Base-by-base conservation (phyloP, 2,113 vertebrate genomes). In the Centropus unirufus region DNA sequence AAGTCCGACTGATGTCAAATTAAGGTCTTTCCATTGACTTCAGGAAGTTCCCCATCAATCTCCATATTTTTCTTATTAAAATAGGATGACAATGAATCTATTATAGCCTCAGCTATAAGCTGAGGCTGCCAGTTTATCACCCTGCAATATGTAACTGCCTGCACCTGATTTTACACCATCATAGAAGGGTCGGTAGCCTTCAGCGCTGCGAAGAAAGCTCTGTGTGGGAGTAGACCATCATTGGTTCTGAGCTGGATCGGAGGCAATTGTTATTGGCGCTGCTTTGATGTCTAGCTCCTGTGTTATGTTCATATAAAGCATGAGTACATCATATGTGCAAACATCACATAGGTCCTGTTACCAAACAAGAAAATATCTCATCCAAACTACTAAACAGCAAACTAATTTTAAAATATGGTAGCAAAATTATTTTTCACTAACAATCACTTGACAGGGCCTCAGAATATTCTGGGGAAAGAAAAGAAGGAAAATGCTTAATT, bases 221-320 rank as follows among this genome's bases (percentile, higher is more conserved):
- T 8, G 2, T 0, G 1, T 1, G n/a, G 29, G 7, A 78, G 36
- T 7, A 30, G 14, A 55, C 15, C 1, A 16, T 19, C 67, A 8
- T 42, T 20, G 58, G 15, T 49, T 66, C 68, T 22, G 24, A 49
- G 46, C 30, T n/a, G 46, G 61, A 14, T 18, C 74, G 0, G 2
- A 75, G 30, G 44, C 20, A 87, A 27, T 14, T 89, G 40, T 36
- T 70, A 69, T 70, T 3, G 26, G 32, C 21, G 32, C 40, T 70
- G 52, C 55, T 80, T 73, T 59, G 46, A 51, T 27, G 87, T 83
- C 29, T 26, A n/a, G 5, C 40, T 82, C 44, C 61, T 22, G 29
- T 32, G 15, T 54, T 58, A 30, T 2, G 6, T 34, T 92, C 51
- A 54, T 14, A 69, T 24, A 62, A 62, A 62, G n/a, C n/a, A 6